Conservation (phyloP, 2,888 invertebrate species). For the Ormyrus rosae region DNA sequence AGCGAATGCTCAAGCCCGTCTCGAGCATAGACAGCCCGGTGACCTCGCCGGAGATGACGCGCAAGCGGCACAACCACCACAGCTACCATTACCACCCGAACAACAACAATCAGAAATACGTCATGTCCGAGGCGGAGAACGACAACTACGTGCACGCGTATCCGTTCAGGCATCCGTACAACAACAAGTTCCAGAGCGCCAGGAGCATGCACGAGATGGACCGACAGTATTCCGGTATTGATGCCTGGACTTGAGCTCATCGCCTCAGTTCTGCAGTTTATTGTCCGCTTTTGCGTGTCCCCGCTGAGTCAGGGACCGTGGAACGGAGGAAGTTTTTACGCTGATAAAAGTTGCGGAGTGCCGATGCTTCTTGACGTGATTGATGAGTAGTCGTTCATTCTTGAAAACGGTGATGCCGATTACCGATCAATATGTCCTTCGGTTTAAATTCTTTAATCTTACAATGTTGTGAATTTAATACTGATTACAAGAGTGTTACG, state of each 20-base stretch:
- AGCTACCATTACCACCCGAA: constrained; percentile 74
- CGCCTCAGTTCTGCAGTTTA: not conserved
- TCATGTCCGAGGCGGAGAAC: constrained; percentile 76
- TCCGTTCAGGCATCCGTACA: constrained; percentile 63
- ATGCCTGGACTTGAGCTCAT: not conserved
- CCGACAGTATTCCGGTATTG: constrained; percentile 74
- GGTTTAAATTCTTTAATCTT: too few relatives aligned
- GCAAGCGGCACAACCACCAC: constrained; percentile 85
- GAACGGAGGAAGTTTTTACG: constrained; percentile 6
- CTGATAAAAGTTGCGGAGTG: constrained; percentile 12
- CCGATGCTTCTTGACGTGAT: too few relatives aligned
- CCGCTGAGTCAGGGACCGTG: not conserved
- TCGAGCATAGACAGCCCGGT: constrained; percentile 92
- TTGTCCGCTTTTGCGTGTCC: not conserved
- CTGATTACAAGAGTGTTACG: too few relatives aligned
- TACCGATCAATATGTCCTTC: too few relatives aligned
- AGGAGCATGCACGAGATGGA: constrained; percentile 86
- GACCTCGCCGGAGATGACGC: constrained; percentile 93
- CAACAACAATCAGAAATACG: constrained; percentile 76
- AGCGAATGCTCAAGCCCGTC: constrained; percentile 96
- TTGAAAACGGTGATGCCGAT: too few relatives aligned
- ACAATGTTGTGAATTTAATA: too few relatives aligned
- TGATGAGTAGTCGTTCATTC: too few relatives aligned
- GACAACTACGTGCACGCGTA: constrained; percentile 72
- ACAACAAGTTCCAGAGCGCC: constrained; percentile 73